Base-by-base conservation (phyloP, 2,797 vertebrate genomes). In the Gastrophryne carolinensis region DNA sequence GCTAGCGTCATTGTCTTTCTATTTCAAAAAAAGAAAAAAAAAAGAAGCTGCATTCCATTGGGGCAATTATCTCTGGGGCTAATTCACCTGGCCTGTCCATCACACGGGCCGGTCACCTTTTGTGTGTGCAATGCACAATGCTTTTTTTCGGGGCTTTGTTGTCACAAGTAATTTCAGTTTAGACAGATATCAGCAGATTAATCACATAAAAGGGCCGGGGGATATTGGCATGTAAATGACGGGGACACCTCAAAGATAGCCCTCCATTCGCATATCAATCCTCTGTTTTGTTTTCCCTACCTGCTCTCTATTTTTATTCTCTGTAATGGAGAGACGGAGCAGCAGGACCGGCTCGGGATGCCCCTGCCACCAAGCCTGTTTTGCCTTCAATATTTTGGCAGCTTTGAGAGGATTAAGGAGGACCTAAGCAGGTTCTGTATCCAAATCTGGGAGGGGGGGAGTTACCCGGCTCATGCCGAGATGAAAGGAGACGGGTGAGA, bases 141-240 rank as follows among this genome's bases (percentile, higher is more conserved):
- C 34, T 56, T 56, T 58, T 70, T 35, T n/a, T n/a, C n/a, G n/a
- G n/a, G n/a, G 21, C 74, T 76, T 70, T 76, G 72, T 76, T 70
- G 66, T 67, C 65, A 62, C 57, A 69, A 75, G 65, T 69, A 41
- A 58, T 75, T 61, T 76, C 35, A 76, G 74, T 41, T 64, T 54
- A 64, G 57, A 64, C 74, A 70, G 49, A 49, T 70, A 77, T 70
- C 66, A 56, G 19, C 74, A 64, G 50, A 69, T 77, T 62, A 77
- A 77, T 77, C 66, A 68, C 66, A 77, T 77, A 77, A 77, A 63
- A 77, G 74, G 57, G 21, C 58, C 39, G 12, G 35, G n/a, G 49
- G 49, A 70, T 77, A 77, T 77, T 77, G 65, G 34, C 66, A 77
- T 77, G 74, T 56, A 70, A 70, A 77, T 77, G 66, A 63, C 13